These are phyloP conservation scores for Charaxes varanes DNA, from an alignment of 1,140 invertebrate genomes.

Conservation along the genomic window DNA sequence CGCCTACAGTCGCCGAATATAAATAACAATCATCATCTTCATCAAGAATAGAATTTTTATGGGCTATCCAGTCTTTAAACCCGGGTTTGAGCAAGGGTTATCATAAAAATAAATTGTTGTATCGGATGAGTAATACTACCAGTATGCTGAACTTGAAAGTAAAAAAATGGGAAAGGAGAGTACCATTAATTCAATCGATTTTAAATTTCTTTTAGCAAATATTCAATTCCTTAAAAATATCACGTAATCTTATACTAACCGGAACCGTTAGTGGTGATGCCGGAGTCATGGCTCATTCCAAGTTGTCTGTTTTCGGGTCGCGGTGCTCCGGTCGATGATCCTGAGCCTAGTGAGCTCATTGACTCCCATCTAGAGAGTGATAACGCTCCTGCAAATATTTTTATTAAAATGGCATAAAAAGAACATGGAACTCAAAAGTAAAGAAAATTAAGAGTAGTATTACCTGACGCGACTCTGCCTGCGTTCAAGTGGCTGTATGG, in stretches of 20 bases:
- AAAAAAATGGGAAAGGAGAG: no score
- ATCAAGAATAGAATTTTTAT: slow-evolving; percentile 1
- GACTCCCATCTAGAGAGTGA: slow-evolving; percentile 91
- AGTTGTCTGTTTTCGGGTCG: slow-evolving; percentile 51
- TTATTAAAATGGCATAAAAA: neutral
- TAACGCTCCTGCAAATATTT: slow-evolving; percentile 78
- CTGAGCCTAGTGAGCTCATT: slow-evolving; percentile 82
- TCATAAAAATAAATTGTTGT: no score
- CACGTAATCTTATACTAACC: slow-evolving; percentile 32
- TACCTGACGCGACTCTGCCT: slow-evolving; percentile 88
- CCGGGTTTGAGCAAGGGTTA: no score
- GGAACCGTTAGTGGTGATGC: slow-evolving; percentile 71
- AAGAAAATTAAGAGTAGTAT: slow-evolving; percentile 9
- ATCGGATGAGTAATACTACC: no score
- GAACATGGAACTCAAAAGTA: neutral
- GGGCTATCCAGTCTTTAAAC: no score
- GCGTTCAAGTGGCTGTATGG: slow-evolving; percentile 93
- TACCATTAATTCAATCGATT: no score
- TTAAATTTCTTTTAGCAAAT: no score
- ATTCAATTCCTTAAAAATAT: no score
- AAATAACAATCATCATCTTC: neutral
- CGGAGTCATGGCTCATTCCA: slow-evolving; percentile 57
- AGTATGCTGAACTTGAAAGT: no score
- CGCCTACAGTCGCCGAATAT: slow-evolving; percentile 9
- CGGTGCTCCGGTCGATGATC: slow-evolving; percentile 61